Evolutionary conservation across 2,113 vertebrate genomes (phyloP), one percentile per base, ranked within the genome.

Genomic region (Gallinago media): DNA sequence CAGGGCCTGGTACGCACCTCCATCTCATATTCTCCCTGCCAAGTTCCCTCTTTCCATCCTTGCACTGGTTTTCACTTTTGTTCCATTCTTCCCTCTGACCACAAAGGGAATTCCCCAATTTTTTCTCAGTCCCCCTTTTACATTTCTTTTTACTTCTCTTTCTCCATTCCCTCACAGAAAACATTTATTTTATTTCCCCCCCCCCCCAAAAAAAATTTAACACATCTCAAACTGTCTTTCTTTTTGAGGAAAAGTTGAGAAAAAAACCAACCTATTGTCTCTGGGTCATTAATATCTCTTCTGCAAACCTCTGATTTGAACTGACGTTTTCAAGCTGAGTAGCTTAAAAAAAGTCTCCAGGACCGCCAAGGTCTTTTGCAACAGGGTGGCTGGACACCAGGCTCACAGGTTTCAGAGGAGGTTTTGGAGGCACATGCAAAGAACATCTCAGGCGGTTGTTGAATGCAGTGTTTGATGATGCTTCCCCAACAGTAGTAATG

Each of bases 61-160:
- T 68, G 29, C 23, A 11, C 29, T 38, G 52, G 22, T 94, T 38
- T 29, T 85, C 20, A 23, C 0, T 0, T 71, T 27, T 0, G 0
- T 82, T 82, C 50, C 55, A 16, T 31, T 71, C 5, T 4, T 67
- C 16, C 19, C 12, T 75, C 34, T 88, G 38, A 88, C 42, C 10
- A 5, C 1, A 71, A 34, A 52, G 25, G 25, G 50, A 27, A 52
- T 74, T 88, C 15, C 18, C 22, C 52, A 78, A 0, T 66, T 72
- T 26, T 46, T 87, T 84, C 56, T 81, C 32, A 59, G 50, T 18
- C 2, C 7, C 4, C 20, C 8, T 82, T 79, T 92, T 67, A 34
- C 19, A 12, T 62, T 85, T 77, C n/a, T 67, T 9, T 56, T 86
- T 82, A 6, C 29, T 86, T 92, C 59, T 42, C 3, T 67, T 70